phyloP scores from a whole-genome alignment of 1,140 invertebrate species.

The Homarus americanus region DNA sequence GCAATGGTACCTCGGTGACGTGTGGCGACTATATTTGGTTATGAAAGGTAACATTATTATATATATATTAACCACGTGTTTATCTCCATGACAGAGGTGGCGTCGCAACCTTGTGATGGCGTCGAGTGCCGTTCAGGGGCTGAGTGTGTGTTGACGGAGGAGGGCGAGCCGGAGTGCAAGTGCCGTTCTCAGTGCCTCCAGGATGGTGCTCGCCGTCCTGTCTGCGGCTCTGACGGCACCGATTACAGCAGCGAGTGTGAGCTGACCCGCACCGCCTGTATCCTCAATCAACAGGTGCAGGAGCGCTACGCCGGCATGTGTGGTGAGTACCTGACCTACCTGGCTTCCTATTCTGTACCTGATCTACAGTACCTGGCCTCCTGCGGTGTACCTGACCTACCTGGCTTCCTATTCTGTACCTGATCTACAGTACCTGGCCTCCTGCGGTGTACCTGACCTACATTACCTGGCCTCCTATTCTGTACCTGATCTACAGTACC shows the following conservation, averaged over 20 bases:
- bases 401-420: too few relatives aligned
- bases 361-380: too few relatives aligned
- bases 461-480: too few relatives aligned
- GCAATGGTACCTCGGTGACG: too few relatives aligned
- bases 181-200: constrained; percentile 78
- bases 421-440: too few relatives aligned
- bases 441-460: too few relatives aligned
- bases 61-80: too few relatives aligned
- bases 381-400: too few relatives aligned
- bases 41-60: too few relatives aligned
- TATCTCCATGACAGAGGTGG: constrained; percentile 1
- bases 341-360: too few relatives aligned
- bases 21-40: not conserved
- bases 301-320: constrained; percentile 77
- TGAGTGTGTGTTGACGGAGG: constrained; percentile 78
- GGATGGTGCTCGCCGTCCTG: constrained; percentile 78
- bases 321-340: constrained; percentile 77
- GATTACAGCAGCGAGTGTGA: constrained; percentile 79
- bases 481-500: too few relatives aligned
- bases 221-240: constrained; percentile 77
- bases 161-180: constrained; percentile 77
- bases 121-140: constrained; percentile 78
- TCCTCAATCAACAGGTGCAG: constrained; percentile 78
- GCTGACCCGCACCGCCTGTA: constrained; percentile 78
- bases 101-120: constrained; percentile 77